Conservation (phyloP, 2,888 invertebrate genomes). For the Lepidocyrtinus sp. region DNA sequence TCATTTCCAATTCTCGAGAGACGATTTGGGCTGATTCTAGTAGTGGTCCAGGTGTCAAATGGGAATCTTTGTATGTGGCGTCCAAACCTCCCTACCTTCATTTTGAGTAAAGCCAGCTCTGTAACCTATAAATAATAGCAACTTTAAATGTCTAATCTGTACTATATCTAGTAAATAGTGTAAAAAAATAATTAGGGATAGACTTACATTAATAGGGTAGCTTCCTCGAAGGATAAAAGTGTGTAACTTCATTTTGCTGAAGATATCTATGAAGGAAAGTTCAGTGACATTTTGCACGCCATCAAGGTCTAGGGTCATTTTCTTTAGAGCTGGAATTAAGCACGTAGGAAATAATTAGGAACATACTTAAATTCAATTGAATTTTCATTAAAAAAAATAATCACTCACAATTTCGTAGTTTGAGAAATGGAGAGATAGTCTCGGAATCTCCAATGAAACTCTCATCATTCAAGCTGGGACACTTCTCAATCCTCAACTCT, state of each 20-base stretch:
- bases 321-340: slow-evolving; percentile 41
- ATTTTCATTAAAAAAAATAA: background rate
- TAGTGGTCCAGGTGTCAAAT: slow-evolving; percentile 28
- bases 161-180: too few species aligned
- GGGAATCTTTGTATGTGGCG: slow-evolving; percentile 32
- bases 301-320: slow-evolving; percentile 30
- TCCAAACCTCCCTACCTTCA: slow-evolving; percentile 19
- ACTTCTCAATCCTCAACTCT: slow-evolving; percentile 27
- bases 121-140: slow-evolving; percentile 38
- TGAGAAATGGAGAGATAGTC: slow-evolving; percentile 33
- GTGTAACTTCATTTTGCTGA: slow-evolving; percentile 30
- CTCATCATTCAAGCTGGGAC: slow-evolving; percentile 28
- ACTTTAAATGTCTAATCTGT: too few species aligned
- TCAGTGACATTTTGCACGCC: slow-evolving; percentile 19
- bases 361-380: background rate
- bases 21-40: slow-evolving; percentile 1
- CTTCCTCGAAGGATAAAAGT: slow-evolving; percentile 20
- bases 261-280: slow-evolving; percentile 18
- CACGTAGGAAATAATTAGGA: slow-evolving; percentile 3
- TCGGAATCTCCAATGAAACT: slow-evolving; percentile 20
- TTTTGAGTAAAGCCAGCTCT: slow-evolving; percentile 19
- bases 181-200: background rate
- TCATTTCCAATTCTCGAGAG: slow-evolving; percentile 27
- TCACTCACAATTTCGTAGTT: slow-evolving; percentile 21
- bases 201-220: slow-evolving; percentile 16